Evolutionary conservation across 2,797 vertebrate genomes (phyloP), one percentile per base, ranked within the genome.

Genomic region (Jordanella pulchra): DNA sequence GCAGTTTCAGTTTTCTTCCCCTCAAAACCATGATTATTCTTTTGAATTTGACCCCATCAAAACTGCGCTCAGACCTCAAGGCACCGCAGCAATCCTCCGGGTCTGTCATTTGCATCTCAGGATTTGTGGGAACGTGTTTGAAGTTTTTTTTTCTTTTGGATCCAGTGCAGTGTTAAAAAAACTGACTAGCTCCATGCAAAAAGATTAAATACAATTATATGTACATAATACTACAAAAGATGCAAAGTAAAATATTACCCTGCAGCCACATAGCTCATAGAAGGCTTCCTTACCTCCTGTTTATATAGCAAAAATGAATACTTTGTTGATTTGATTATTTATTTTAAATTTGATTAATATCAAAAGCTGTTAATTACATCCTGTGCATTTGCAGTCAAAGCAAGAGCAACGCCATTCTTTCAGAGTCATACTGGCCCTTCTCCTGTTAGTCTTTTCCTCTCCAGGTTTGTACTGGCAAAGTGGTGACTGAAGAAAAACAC

Each of bases 21-120:
- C 86, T 87, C 77, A 67, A 90, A 92, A 92, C 87, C 90, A 84
- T 89, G 91, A 92, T 91, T 93, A 93, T 92, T 92, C 92, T 90
- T 93, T 92, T 92, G 92, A 92, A 84, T 91, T 89, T 91, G 86
- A 85, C 89, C 90, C 87, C 92, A 90, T 90, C 90, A 86, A 87
- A 90, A 91, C 87, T 89, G 78, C 79, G 69, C 86, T 88, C 91
- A 93, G 92, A 93, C 93, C 89, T 87, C 80, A 76, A 89, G 92
- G 91, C 92, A 92, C 92, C 92, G 84, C 83, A 69, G 82, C 81
- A 86, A 91, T 91, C 92, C 90, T 89, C 69, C 3, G 82, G 84
- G 87, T 80, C 85, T 89, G 15, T 88, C 87, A 92, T 90, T 92
- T 91, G 86, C 90, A 91, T 91, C 81, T 89, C 58, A 84, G 82